Evolutionary conservation across 2,113 vertebrate genomes (phyloP).

Genomic region (Halcyon malimbica): DNA sequence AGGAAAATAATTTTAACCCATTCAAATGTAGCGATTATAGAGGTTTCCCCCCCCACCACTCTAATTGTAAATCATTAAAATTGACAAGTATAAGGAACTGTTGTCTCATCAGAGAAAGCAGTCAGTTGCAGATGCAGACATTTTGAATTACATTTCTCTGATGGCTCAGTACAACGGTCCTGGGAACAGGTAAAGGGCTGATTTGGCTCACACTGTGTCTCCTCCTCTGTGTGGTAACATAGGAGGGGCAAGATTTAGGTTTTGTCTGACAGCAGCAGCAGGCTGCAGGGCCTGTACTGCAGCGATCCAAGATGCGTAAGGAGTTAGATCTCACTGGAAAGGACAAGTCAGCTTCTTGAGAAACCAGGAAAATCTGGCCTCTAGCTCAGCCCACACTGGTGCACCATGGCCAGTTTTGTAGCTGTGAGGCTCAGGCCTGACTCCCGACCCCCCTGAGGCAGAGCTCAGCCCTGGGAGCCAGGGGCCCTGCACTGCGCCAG

Average conservation of each 20-base stretch:
- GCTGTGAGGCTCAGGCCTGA: fast-evolving
- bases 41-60: too few relatives aligned
- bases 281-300: neutral
- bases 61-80: neutral
- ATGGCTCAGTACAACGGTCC: neutral
- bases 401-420: fast-evolving
- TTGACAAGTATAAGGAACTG: neutral
- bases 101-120: neutral
- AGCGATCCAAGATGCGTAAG: fast-evolving
- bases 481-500: too few relatives aligned
- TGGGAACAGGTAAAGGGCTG: neutral
- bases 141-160: neutral
- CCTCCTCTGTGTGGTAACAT: fast-evolving
- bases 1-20: neutral
- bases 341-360: fast-evolving
- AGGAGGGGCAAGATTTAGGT: too few relatives aligned
- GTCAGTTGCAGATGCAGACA: neutral
- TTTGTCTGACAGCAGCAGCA: neutral
- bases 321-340: neutral
- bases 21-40: neutral
- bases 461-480: fast-evolving
- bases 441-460: fast-evolving
- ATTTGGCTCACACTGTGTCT: neutral
- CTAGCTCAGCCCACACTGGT: neutral
- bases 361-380: fast-evolving